These are phyloP conservation scores for Helostoma temminkii DNA, from an alignment of 2,797 vertebrate species.

Conservation along the genomic window DNA sequence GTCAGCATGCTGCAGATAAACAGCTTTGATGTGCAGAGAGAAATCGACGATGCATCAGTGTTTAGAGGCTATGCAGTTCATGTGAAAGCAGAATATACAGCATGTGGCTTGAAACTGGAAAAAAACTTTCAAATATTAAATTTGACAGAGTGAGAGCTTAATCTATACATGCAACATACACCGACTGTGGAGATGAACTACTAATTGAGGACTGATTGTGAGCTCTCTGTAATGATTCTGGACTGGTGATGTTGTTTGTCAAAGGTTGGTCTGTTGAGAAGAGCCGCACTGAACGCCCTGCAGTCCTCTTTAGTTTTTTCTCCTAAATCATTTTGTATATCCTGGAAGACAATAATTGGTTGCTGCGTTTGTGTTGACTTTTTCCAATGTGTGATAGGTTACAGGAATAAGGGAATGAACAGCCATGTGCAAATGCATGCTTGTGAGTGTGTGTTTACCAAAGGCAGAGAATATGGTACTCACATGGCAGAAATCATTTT, in stretches of 20 bases:
- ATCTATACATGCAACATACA: background rate
- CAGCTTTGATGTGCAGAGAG: constrained; percentile 39
- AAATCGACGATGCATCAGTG: constrained; percentile 31
- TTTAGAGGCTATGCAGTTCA: background rate
- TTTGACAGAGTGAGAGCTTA: background rate
- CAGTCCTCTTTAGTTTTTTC: constrained; percentile 38
- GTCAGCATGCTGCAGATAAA: constrained; percentile 49
- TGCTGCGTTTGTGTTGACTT: constrained; percentile 72
- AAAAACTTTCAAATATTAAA: background rate
- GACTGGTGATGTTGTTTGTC: constrained; percentile 58
- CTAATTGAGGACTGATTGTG: constrained; percentile 8
- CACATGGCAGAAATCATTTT: constrained; percentile 44
- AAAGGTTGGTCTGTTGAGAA: constrained; percentile 54
- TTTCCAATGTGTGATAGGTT: constrained; percentile 60
- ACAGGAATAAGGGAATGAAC: constrained; percentile 51
- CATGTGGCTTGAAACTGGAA: background rate
- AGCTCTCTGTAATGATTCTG: constrained; percentile 12
- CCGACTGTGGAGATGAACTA: background rate
- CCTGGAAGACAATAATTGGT: constrained; percentile 75
- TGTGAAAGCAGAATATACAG: background rate
- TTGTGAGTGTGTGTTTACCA: constrained; percentile 53
- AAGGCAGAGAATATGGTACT: constrained; percentile 55
- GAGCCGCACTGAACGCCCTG: constrained; percentile 18
- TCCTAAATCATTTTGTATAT: constrained; percentile 61
- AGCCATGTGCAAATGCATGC: constrained; percentile 4